Evolutionary conservation across 2,888 invertebrate species (phyloP), one percentile per base, ranked within the genome.

Genomic region (Horisme vitalbata): DNA sequence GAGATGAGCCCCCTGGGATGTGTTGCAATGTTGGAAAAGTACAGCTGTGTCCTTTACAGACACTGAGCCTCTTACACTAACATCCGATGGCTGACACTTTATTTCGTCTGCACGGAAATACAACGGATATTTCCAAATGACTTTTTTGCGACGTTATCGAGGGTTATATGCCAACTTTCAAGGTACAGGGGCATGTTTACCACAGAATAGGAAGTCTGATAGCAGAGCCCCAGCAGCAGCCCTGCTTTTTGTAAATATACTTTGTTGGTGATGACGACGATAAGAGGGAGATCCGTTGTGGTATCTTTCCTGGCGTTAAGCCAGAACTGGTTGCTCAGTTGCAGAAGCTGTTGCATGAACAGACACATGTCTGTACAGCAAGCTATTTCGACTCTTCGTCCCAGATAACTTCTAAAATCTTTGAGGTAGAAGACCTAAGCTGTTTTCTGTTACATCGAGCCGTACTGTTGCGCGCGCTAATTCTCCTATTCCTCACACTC

Each of bases 1-100:
- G 59, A 59, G 63, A 62, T 52, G 75, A 80, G 72, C 52, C 72
- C 30, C 57, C 63, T 58, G 79, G 73, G 58, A 67, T 79, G 63
- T 80, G 75, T 59, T 81, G 75, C 62, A 62, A 68, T 41, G 64
- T 55, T 55, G 75, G 75, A 48, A 78, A 80, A 71, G 69, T 79
- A n/a, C n/a, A 49, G 64, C 66, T 65, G 61, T 79, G 59, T 56
- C 66, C 55, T 58, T 57, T 66, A 62, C 80, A 55, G 49, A 52
- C 75, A 71, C 74, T 44, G 69, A 77, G 57, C 75, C 74, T 59
- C n/a, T 61, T 75, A 20, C 37, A 48, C 46, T 59, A 57, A 51
- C 60, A 21, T 50, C 52, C 59, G 45, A 59, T 61, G 55, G 61
- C 59, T 35, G 57, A 37, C 68, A 60, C 46, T 68, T 63, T 61